A percentile compares a stretch with the other conserved stretches of the same genome.
These are phyloP conservation scores for Florisuga fusca DNA, from an alignment of 2,797 vertebrate species.

Conservation along the genomic window DNA sequence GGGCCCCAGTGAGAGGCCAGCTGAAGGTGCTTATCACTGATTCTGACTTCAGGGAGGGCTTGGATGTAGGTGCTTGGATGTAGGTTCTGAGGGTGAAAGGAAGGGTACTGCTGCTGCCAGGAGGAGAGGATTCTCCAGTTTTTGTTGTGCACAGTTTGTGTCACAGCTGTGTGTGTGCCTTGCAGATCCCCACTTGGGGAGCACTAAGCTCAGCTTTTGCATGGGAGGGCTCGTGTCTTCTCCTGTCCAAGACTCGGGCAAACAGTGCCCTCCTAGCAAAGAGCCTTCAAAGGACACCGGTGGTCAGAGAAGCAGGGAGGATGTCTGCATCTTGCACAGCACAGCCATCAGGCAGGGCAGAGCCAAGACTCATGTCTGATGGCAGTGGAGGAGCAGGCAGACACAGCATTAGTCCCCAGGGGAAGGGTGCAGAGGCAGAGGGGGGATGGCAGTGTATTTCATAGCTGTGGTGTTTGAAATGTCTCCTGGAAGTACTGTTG, in stretches of 20 bases:
- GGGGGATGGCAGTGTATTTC: not conserved
- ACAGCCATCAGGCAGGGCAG: no score
- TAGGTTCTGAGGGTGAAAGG: not conserved
- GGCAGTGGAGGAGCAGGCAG: no score
- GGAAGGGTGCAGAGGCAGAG: not conserved
- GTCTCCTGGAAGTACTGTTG: not conserved
- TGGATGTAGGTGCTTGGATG: accelerated
- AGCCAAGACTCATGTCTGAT: no score
- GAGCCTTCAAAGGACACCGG: not conserved
- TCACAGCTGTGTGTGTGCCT: accelerated
- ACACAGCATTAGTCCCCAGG: no score
- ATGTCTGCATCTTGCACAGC: no score
- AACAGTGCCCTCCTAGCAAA: not conserved
- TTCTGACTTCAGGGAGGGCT: not conserved
- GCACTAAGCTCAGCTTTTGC: not conserved
- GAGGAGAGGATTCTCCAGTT: not conserved
- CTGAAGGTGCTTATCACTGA: not conserved
- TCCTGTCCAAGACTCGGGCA: not conserved
- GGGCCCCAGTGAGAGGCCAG: not conserved
- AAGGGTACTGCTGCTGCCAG: not conserved
- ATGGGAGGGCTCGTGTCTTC: accelerated
- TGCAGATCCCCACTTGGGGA: not conserved
- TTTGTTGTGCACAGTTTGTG: not conserved
- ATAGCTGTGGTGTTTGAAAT: not conserved
- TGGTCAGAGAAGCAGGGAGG: not conserved